Base-by-base conservation (phyloP, 2,113 vertebrate species). In the Xyliphius kryptos region DNA sequence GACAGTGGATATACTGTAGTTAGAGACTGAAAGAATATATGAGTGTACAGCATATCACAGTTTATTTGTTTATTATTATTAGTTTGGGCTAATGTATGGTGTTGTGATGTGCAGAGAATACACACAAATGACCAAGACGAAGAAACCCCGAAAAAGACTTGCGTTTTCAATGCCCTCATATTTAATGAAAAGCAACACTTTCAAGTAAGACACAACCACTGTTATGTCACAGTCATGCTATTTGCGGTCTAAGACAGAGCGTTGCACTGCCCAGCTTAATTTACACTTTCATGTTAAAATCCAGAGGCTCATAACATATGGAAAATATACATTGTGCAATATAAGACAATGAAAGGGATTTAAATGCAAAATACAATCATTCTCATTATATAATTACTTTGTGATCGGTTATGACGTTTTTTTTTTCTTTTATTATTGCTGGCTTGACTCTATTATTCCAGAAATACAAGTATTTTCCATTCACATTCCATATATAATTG, bases 161-260 rank as follows among this genome's bases (percentile, higher is more conserved):
- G n/a, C n/a, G n/a, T n/a, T n/a, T n/a, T n/a, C n/a, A 66, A 59
- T 2, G 73, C 80, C 77, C 78, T 82, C 74, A 80, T 77, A 75
- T 88, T 86, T 89, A 89, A 84, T 86, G 79, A 84, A 80, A 79
- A 81, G 61, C 75, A 79, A 77, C 66, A 74, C 75, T 74, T 86
- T 86, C 79, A 87, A 82, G 81, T 86, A 78, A 68, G 75, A 75
- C 68, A 78, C 74, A 76, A 81, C 74, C 69, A 62, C 78, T 83
- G 83, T 76, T 67, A 80, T 59, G n/a, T 50, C 70, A 66, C 67
- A 60, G 68, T 75, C 75, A 32, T 47, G 67, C 65, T 72, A 67
- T 70, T 66, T 57, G 66, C n/a, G n/a, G n/a, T n/a, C n/a, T n/a
- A n/a, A n/a, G 68, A 67, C 67, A 11, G 37, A 9, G 48, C 58